Base-by-base conservation (phyloP, 2,113 vertebrate species). In the Malurus melanocephalus region DNA sequence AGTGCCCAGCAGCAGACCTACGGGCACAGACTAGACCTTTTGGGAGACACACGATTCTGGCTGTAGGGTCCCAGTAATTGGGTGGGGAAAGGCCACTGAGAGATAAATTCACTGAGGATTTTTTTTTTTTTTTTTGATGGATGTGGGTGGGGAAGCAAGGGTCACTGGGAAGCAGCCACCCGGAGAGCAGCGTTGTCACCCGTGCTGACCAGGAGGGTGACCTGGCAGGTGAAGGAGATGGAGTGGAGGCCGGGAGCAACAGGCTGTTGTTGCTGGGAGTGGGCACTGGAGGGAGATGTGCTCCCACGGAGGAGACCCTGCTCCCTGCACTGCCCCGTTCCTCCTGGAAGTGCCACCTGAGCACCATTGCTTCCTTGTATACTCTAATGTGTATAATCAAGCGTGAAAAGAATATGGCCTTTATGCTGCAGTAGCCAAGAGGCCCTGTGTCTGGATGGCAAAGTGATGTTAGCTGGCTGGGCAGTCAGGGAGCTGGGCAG, bases 281-380 rank as follows among this genome's bases (percentile, higher is more conserved):
- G 80, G 80, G 92, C 92, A 90, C 94, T 93, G 92, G 95, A 94
- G 92, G 95, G 94, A 94, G 94, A 93, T 93, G 77, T 93, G 88
- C 10, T 86, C 77, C 84, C 77, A 10, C 3, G 8, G 69, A 80
- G 95, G 67, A 75, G 45, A 16, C 38, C 74, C 42, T 11, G 23
- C 62, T 80, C 78, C 57, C 30, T 46, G 32, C 72, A 4, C 66
- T 85, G 81, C 66, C 93, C 80, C 9, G 1, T 5, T 51, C 51
- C 64, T 52, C 49, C 65, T 45, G 73, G 32, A 48, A 22, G n/a
- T 75, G 62, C 80, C 73, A 60, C 56, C 76, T n/a, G 48, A 38
- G 67, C 53, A 8, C 49, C 2, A 1, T 0, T 22, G 26, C 55
- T 27, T 62, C 69, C 53, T 40, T 7, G 27, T 3, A 3, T 46